A percentile compares a stretch with the other conserved stretches of the same genome.
Evolutionary conservation across 1,140 invertebrate species (phyloP).

Genomic region (Trinorchestia longiramus): DNA sequence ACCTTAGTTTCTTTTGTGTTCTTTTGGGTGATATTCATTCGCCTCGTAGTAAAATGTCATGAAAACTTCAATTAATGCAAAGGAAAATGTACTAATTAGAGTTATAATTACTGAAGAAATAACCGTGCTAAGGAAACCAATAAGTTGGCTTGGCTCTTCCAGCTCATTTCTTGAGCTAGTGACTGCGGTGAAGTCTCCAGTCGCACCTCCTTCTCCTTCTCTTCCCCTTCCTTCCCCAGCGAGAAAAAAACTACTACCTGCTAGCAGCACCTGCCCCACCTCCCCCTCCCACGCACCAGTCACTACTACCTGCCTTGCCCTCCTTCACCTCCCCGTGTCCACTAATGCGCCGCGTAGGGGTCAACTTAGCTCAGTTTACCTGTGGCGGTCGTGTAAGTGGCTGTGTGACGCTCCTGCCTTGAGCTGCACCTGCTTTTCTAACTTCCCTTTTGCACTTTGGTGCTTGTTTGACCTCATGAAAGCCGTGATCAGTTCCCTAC

Average conservation of each 20-base stretch:
- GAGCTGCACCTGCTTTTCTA: background rate
- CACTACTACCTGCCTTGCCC: background rate
- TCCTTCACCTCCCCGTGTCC: background rate
- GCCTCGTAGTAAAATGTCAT: too few species aligned
- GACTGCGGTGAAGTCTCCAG: background rate
- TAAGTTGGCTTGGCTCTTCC: background rate
- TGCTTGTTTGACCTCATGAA: background rate
- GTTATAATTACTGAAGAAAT: too few species aligned
- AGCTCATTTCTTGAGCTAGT: background rate
- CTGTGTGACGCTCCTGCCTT: background rate
- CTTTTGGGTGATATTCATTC: too few species aligned
- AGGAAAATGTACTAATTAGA: too few species aligned
- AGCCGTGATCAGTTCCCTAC: background rate
- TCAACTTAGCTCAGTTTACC: conserved; percentile 43
- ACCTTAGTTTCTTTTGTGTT: too few species aligned
- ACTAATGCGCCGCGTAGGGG: background rate
- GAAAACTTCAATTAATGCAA: too few species aligned
- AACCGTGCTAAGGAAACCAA: background rate
- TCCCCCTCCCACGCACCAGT: background rate
- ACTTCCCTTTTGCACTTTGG: background rate
- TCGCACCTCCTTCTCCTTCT: background rate
- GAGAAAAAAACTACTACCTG: conserved; percentile 13
- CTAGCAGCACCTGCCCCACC: background rate
- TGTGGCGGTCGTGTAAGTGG: background rate
- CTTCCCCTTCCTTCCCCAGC: background rate